Conservation (phyloP, 2,113 vertebrate species). For the Falcunculus frontatus region DNA sequence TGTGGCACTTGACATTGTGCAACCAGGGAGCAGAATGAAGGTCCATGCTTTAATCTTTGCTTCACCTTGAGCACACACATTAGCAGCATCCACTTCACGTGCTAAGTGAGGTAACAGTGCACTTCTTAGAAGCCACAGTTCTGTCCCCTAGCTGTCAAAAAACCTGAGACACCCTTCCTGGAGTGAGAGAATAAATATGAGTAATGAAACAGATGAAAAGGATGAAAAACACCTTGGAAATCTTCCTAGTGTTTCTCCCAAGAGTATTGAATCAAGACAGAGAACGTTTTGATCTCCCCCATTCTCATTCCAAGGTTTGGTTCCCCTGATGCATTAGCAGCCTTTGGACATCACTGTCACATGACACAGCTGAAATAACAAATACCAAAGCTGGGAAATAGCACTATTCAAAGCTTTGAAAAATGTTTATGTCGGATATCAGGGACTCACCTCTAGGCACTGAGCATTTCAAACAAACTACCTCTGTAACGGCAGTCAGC, state of each 20-base stretch:
- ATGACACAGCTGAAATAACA: neutral
- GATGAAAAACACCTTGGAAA: neutral
- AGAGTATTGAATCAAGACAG: neutral
- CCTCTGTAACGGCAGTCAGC: neutral
- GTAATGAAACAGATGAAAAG: neutral
- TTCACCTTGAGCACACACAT: neutral
- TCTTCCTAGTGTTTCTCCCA: neutral
- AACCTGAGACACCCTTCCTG: neutral
- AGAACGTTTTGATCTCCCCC: neutral
- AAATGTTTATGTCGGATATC: neutral
- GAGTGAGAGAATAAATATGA: neutral
- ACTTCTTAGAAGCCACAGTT: neutral
- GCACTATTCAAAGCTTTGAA: neutral
- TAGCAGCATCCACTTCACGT: neutral
- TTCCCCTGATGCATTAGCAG: neutral
- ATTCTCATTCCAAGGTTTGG: neutral
- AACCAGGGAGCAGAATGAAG: neutral
- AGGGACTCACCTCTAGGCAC: neutral
- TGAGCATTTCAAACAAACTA: neutral
- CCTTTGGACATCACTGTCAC: fast-evolving
- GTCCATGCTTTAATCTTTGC: neutral
- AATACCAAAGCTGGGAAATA: neutral
- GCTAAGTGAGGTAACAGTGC: neutral
- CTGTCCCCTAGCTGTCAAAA: neutral
- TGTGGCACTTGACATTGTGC: neutral